These are phyloP conservation scores for Zygogramma bicolorata DNA, from an alignment of 2,888 invertebrate genomes.

Conservation along the genomic window DNA sequence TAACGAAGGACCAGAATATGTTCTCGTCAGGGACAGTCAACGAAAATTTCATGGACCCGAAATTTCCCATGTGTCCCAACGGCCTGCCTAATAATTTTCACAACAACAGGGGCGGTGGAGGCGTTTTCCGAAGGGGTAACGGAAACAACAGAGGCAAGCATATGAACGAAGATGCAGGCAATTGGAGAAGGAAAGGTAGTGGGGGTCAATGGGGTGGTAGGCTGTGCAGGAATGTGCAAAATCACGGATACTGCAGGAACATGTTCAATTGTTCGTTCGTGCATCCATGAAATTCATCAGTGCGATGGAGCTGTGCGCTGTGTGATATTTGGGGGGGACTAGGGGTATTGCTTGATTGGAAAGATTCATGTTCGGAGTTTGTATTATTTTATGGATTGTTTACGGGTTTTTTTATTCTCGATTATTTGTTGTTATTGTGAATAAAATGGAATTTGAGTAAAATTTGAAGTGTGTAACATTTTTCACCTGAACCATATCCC, in stretches of 20 bases:
- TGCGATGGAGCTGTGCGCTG: neutral
- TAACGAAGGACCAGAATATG: constrained; percentile 57
- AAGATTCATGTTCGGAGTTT: too few species aligned
- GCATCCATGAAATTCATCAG: constrained; percentile 71
- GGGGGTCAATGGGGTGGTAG: constrained; percentile 67
- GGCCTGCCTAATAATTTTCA: constrained; percentile 26
- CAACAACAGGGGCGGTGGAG: constrained; percentile 55
- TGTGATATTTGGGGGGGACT: neutral
- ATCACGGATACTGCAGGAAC: constrained; percentile 84
- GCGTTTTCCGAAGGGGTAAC: constrained; percentile 51
- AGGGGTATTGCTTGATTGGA: too few species aligned
- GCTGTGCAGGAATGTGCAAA: constrained; percentile 83
- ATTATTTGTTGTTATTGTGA: too few species aligned
- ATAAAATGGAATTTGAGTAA: too few species aligned
- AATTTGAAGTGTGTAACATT: too few species aligned
- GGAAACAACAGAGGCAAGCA: constrained; percentile 68
- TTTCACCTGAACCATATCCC: too few species aligned
- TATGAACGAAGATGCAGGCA: constrained; percentile 63
- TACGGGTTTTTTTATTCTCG: too few species aligned
- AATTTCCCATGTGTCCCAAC: constrained; percentile 18
- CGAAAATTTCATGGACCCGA: constrained; percentile 31
- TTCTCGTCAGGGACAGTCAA: constrained; percentile 52
- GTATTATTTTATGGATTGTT: too few species aligned
- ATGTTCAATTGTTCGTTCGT: constrained; percentile 86
- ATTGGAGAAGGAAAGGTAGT: constrained; percentile 69